Conservation (phyloP, 2,113 vertebrate species). For the Rhinichthys klamathensis region DNA sequence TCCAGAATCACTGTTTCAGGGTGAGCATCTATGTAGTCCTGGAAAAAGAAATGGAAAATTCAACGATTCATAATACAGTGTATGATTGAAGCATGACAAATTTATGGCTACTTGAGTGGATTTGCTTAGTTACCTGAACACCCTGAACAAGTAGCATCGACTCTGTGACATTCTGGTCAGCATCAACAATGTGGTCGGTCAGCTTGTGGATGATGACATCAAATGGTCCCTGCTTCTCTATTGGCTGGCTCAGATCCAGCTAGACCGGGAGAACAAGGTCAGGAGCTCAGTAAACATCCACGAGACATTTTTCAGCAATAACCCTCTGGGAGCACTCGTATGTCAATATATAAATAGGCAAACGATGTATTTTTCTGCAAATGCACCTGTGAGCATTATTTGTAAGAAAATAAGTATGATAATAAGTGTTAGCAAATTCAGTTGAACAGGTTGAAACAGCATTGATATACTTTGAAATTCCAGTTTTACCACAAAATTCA, state of each 20-base stretch:
- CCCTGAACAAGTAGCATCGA: conserved; percentile 89
- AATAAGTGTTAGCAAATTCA: background rate
- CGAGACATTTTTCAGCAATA: background rate
- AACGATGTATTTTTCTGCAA: background rate
- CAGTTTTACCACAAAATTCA: background rate
- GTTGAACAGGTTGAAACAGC: background rate
- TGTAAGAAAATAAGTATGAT: background rate
- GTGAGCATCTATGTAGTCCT: conserved; percentile 88
- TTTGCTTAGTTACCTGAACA: conserved; percentile 83
- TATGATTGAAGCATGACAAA: background rate
- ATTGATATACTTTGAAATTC: background rate
- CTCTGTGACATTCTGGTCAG: conserved; percentile 95
- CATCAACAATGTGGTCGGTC: conserved; percentile 96
- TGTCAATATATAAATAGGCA: conserved; percentile 20
- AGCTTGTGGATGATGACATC: conserved; percentile 99
- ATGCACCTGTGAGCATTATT: background rate
- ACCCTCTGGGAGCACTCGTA: background rate
- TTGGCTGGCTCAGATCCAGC: conserved; percentile 91
- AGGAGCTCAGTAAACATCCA: conserved; percentile 41
- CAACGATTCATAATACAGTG: too few species aligned
- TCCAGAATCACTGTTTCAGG: conserved; percentile 87
- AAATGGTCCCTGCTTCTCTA: conserved; percentile 95
- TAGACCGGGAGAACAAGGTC: conserved; percentile 67
- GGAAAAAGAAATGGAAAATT: conserved; percentile 49
- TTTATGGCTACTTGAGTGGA: background rate